phyloP scores from a whole-genome alignment of 2,888 invertebrate species.

The Blastobasis adustella region DNA sequence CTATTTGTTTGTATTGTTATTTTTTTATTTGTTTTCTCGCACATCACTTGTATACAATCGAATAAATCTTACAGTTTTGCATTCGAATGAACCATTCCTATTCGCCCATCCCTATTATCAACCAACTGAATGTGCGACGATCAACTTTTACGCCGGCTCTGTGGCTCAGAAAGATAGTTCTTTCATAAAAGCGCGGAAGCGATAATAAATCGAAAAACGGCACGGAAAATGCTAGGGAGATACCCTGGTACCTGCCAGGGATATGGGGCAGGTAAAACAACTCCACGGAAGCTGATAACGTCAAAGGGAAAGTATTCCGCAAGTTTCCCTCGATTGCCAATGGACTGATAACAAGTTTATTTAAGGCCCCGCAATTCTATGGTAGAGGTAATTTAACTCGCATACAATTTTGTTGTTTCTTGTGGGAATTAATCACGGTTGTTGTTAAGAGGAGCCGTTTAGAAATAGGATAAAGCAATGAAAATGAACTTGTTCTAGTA shows the following conservation, averaged over 20 bases:
- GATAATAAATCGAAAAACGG: neutral
- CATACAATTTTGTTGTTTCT: neutral
- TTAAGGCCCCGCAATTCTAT: neutral
- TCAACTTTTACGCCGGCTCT: neutral
- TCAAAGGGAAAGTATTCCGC: neutral
- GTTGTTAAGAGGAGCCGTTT: too few species aligned
- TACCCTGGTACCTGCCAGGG: too few species aligned
- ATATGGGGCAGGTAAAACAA: neutral
- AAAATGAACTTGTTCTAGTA: too few species aligned
- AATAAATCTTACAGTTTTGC: too few species aligned
- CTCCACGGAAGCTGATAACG: neutral
- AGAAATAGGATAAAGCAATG: too few species aligned
- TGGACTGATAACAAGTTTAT: slow-evolving; percentile 2
- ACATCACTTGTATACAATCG: too few species aligned
- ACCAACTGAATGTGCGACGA: neutral
- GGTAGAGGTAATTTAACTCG: neutral
- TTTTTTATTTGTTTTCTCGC: too few species aligned
- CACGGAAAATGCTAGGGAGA: neutral
- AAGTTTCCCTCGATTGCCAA: neutral
- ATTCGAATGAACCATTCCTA: too few species aligned
- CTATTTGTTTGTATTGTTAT: too few species aligned
- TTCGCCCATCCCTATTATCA: neutral
- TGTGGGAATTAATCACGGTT: too few species aligned
- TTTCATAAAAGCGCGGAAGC: neutral
- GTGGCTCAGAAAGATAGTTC: neutral